phyloP scores from a whole-genome alignment of 2,113 vertebrate genomes.

The Candoia aspera region DNA sequence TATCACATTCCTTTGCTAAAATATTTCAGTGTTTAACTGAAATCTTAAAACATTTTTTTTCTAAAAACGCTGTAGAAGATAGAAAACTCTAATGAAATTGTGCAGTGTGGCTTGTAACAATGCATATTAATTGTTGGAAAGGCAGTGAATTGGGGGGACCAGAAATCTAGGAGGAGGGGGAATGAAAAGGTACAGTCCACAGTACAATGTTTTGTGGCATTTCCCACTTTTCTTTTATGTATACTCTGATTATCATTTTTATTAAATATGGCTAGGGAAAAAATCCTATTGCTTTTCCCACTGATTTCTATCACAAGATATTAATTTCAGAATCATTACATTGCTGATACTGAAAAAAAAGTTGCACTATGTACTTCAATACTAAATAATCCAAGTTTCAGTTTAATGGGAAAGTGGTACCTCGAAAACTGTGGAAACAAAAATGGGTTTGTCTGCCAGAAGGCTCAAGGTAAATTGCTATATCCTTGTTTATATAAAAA shows the following conservation, averaged over 20 bases:
- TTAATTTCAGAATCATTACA: conserved; percentile 68
- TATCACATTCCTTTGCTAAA: neutral
- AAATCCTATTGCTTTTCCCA: conserved; percentile 25
- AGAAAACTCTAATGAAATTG: neutral
- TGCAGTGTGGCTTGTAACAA: neutral
- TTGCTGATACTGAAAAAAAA: conserved; percentile 55
- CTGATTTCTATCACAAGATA: conserved; percentile 22
- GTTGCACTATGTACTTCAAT: conserved; percentile 81
- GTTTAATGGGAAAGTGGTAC: conserved; percentile 92
- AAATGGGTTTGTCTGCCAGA: conserved; percentile 93
- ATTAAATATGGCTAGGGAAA: neutral
- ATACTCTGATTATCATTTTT: neutral
- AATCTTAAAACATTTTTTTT: neutral
- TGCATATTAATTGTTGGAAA: neutral
- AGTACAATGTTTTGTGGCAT: neutral
- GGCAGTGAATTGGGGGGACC: neutral
- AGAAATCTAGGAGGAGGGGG: neutral
- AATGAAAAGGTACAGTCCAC: neutral
- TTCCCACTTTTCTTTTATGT: neutral
- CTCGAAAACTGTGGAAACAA: conserved; percentile 84
- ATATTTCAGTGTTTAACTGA: neutral
- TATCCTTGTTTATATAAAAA: conserved; percentile 20
- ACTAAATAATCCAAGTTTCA: conserved; percentile 88
- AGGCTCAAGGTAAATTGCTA: conserved; percentile 79
- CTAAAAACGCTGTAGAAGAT: neutral